phyloP scores from a whole-genome alignment of 2,888 invertebrate species.

The Phytoseiulus persimilis region DNA sequence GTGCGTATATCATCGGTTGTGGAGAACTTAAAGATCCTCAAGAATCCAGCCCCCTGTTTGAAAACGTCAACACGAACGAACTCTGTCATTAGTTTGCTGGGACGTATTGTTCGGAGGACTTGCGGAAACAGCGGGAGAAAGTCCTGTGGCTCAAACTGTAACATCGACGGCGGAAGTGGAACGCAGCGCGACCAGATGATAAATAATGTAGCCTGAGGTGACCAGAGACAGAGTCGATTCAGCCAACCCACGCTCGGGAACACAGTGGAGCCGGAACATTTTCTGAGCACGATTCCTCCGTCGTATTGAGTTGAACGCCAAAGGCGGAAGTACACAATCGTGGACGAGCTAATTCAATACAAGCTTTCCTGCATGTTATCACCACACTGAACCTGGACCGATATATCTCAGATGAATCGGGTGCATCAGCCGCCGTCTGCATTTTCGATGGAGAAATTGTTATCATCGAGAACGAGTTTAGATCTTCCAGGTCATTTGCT shows the following conservation, averaged over 20 bases:
- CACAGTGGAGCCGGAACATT: not conserved
- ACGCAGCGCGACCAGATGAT: not conserved
- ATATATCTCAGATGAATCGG: not conserved
- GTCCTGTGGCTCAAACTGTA: not conserved
- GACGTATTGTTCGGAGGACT: too few relatives aligned
- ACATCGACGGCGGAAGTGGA: not conserved
- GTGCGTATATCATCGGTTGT: too few relatives aligned
- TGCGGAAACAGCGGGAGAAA: not conserved
- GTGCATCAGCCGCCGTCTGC: not conserved
- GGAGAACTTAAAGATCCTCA: too few relatives aligned
- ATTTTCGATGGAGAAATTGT: not conserved
- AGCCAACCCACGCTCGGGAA: not conserved
- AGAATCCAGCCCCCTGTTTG: too few relatives aligned
- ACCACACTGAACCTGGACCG: not conserved
- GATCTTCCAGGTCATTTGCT: not conserved
- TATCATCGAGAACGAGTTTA: not conserved
- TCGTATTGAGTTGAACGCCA: not conserved
- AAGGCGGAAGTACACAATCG: not conserved
- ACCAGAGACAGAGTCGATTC: not conserved
- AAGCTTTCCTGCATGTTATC: not conserved
- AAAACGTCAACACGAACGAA: not conserved
- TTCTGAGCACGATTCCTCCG: not conserved
- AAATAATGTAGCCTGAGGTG: not conserved
- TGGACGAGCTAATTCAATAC: not conserved
- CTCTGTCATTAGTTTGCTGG: not conserved